Base-by-base conservation (phyloP, 2,888 invertebrate species). In the Pseudococcus longispinus region DNA sequence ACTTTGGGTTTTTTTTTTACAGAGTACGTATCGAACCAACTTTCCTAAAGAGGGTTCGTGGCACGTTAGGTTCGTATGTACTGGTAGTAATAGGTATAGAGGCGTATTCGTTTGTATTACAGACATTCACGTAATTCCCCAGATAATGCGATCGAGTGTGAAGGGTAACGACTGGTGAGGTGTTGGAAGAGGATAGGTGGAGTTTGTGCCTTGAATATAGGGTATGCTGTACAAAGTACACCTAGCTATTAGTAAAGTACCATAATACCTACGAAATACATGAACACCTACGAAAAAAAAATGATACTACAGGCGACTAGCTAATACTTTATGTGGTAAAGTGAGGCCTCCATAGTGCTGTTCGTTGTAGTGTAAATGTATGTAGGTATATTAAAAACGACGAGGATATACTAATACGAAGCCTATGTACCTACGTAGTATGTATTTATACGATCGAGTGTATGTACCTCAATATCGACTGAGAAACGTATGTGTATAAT, bases 81-180 rank as follows among this genome's bases (percentile, higher is more conserved):
- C 37, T 37, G 8, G 51, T 20, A 3, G 15, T 70, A 70, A 70
- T 70, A 32, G 29, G 70, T 70, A 70, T 70, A 70, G 18, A 70
- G 70, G 70, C 70, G 70, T 70, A 70, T 70, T 70, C 70, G 70
- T 18, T 26, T 70, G 18, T 70, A 65, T 65, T 65, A 32, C 15
- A 23, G 23, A 9, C 29, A 32, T 18, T 29, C 70, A 70, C 70
- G 70, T 29, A 70, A 70, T 70, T 70, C 70, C 70, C 70, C 29
- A 2, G 32, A 29, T 32, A 70, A 29, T 70, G 1, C 29, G 29
- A 18, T 70, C 15, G 29, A 70, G 29, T n/a, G 26, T n/a, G 26
- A 29, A 29, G 29, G 29, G 29, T 18, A 29, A 29, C 15, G 15
- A 70, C 15, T 55, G 60, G 13, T 23, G 20, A 11, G 23, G 23